Base-by-base conservation (phyloP, 35 echinoderm and acorn worm species). In the Heliocidaris erythrogramma region DNA sequence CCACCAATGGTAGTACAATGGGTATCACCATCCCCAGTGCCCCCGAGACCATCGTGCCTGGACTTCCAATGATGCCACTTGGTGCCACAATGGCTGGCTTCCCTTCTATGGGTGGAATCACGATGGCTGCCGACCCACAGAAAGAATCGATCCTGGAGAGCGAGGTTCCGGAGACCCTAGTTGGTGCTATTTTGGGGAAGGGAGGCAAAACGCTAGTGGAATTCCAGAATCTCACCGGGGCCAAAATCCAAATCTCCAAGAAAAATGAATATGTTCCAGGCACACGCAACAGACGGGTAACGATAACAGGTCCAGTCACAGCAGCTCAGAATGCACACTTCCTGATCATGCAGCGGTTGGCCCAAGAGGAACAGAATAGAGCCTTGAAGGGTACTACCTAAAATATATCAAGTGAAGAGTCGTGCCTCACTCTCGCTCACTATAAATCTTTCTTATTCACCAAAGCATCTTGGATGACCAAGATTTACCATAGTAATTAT, bases 211-310 rank as follows among this genome's bases (percentile, higher is more conserved):
- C 98, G 27, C 94, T 99, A 60, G 98, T 99, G 48, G 98, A 99
- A 94, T 99, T 99, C 93, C 98, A 99, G 60, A 97, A 97, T 92
- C 96, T 94, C 59, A 96, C 97, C 21, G 97, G 97, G 86, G 98
- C 98, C 88, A 99, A 97, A 90, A 99, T 99, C 47, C 98, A 99
- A 88, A 99, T 99, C 56, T 99, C 98, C 11, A 99, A 99, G 93
- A 99, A 99, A 89, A 97, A 97, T 59, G 98, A 99, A 89, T 99
- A 97, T 92, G 94, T 99, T 88, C 98, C 98, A 29, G 98, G 98
- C 69, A 99, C 98, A 88, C 96, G 98, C 48, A 99, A 99, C 89
- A 88, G 98, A 90, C 97, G 96, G 96, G 98, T 99, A 27, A 99
- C 98, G 5, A 99, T 99, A 60, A 99, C 97, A 86, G 98, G 98